Evolutionary conservation across 2,113 vertebrate genomes (phyloP), one percentile per base, ranked within the genome.

Genomic region (Chaetorhynchus papuensis): DNA sequence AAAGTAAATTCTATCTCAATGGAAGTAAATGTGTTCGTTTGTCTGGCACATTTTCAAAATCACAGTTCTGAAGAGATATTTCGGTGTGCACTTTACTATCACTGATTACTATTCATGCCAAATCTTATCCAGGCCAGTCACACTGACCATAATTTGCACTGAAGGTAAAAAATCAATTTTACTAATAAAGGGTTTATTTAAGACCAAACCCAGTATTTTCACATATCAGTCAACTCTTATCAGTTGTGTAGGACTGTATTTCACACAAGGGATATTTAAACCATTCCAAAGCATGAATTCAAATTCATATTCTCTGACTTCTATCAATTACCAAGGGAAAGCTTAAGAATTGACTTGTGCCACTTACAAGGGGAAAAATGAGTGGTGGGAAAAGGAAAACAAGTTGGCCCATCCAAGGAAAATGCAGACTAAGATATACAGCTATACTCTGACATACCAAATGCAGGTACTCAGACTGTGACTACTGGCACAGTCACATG

Each of bases 1-100:
- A 31, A 89, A 87, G 54, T 69, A 59, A 86, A 54, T 63, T 53
- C n/a, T 69, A 86, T 6, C 4, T 1, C 33, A 90, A 17, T 6
- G 6, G 33, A 83, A 90, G 61, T 79, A 88, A 64, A 60, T 3
- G 3, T 20, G 17, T 22, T 74, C 31, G 31, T 23, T 30, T 77
- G 37, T 44, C 79, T 83, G 71, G 24, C 64, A 78, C 31, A n/a
- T 52, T 89, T 22, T 54, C 47, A 87, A 94, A 94, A 85, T 24
- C 89, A 79, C 50, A 64, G 78, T 82, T 72, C 7, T 41, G 70
- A 91, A 80, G 54, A 86, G 63, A 71, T 64, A 78, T 75, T 77
- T 54, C 0, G 0, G 60, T 21, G 13, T 41, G 39, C 2, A 2
- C 82, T 72, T 87, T 61, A 69, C 69, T 52, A 19, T 53, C 54